Evolutionary conservation across 2,797 vertebrate species (phyloP).

Genomic region (Enteromius thamalakanensis): DNA sequence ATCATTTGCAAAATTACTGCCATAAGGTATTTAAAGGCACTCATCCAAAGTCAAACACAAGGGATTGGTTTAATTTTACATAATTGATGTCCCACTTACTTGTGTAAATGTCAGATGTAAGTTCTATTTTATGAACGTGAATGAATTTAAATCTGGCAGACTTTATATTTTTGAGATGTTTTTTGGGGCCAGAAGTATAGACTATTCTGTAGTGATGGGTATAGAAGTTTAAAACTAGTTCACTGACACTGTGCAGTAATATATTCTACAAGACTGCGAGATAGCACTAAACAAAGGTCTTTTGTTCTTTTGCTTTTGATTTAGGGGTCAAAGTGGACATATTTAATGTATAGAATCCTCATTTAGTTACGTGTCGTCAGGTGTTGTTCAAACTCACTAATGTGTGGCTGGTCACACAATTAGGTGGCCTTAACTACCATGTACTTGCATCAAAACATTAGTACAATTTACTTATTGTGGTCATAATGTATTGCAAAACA

Average conservation of each 20-base stretch:
- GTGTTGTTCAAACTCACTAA: neutral
- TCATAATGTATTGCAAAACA: too few relatives aligned
- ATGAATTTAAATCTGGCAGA: neutral
- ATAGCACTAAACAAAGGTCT: neutral
- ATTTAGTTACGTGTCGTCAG: neutral
- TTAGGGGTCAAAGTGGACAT: neutral
- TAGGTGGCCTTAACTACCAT: too few relatives aligned
- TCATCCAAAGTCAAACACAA: slow-evolving; percentile 48
- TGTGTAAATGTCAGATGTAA: slow-evolving; percentile 41
- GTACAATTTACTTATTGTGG: too few relatives aligned
- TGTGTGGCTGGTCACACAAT: neutral
- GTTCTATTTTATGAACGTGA: slow-evolving; percentile 11
- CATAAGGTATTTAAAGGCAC: slow-evolving; percentile 45
- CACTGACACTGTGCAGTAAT: neutral
- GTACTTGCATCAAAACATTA: too few relatives aligned
- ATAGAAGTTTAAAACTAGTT: neutral
- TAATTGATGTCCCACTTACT: slow-evolving; percentile 40
- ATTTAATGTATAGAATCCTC: neutral
- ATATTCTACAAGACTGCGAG: neutral
- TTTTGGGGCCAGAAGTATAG: neutral
- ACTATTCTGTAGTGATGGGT: neutral
- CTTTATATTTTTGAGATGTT: slow-evolving; percentile 12
- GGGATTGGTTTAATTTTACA: slow-evolving; percentile 45
- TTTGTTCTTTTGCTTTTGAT: neutral
- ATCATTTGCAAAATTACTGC: slow-evolving; percentile 51